Percentiles rank a stretch among this genome's conserved stretches.
phyloP scores from a whole-genome alignment of 1,140 invertebrate species.

The Drusus annulatus region DNA sequence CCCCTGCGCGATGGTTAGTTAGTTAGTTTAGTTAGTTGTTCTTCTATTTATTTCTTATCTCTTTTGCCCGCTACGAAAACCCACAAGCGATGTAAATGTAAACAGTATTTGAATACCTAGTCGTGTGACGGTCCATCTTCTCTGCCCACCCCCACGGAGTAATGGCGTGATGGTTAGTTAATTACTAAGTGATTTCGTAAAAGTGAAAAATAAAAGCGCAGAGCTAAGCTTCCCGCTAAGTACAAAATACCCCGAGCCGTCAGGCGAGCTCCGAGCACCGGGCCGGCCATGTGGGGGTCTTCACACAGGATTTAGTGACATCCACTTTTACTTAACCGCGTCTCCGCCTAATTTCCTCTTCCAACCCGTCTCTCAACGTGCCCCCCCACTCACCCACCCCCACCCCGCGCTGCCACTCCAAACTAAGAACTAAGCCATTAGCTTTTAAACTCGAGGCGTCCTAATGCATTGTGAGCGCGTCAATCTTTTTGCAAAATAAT shows the following conservation, averaged over 20 bases:
- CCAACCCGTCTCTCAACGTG: background rate
- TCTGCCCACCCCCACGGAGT: no score
- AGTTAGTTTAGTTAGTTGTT: no score
- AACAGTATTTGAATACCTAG: no score
- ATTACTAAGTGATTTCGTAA: no score
- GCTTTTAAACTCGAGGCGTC: background rate
- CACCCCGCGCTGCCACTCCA: no score
- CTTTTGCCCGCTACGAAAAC: no score
- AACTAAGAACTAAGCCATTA: background rate
- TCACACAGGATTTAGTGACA: constrained; percentile 27
- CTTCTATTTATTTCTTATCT: no score
- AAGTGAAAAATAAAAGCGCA: background rate
- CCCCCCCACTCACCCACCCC: background rate
- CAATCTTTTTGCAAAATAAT: constrained; percentile 4
- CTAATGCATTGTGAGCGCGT: constrained; percentile 14
- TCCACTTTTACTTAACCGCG: constrained; percentile 17
- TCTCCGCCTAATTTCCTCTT: background rate
- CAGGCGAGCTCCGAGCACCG: background rate
- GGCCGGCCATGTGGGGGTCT: background rate
- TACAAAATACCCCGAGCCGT: background rate
- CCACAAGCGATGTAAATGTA: no score
- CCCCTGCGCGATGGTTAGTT: no score
- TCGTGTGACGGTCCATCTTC: no score
- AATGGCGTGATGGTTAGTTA: no score
- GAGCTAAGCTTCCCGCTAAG: background rate